A percentile compares a stretch with the other conserved stretches of the same genome.
Evolutionary conservation across 2,113 vertebrate species (phyloP).

Genomic region (Hippocampus mohnikei): DNA sequence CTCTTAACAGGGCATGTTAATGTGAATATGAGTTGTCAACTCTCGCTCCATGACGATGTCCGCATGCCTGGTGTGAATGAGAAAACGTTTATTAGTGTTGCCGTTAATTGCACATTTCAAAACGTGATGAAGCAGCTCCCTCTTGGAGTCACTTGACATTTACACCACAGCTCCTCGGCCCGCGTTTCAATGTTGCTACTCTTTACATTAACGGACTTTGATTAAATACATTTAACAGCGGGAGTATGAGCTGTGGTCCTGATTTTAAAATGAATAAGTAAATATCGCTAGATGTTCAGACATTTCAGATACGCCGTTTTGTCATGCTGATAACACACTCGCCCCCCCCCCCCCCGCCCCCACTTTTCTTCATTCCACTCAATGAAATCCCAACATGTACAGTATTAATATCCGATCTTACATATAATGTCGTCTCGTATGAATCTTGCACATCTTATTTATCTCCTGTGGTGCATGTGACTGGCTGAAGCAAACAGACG

Average conservation of each 20-base stretch:
- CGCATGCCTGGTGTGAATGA: neutral
- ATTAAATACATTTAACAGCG: neutral
- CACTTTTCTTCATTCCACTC: neutral
- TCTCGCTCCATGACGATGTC: neutral
- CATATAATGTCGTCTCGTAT: slow-evolving; percentile 10
- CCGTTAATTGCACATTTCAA: neutral
- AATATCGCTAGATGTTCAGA: neutral
- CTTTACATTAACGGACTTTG: neutral
- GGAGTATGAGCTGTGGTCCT: neutral
- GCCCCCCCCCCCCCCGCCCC: neutral
- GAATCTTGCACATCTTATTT: slow-evolving; percentile 11
- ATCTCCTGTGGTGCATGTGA: slow-evolving; percentile 21
- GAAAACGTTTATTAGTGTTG: neutral
- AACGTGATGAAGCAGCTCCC: neutral
- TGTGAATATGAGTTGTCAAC: neutral
- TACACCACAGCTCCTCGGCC: neutral
- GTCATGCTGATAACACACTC: neutral
- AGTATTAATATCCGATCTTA: slow-evolving; percentile 11
- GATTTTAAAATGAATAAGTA: neutral
- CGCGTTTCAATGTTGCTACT: neutral
- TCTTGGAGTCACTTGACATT: neutral
- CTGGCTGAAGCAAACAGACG: slow-evolving; percentile 9
- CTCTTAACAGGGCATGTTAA: neutral
- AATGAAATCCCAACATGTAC: slow-evolving; percentile 7
- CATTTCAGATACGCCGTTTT: neutral